Evolutionary conservation across 2,888 invertebrate species (phyloP).

Genomic region (Erebia aethiops): DNA sequence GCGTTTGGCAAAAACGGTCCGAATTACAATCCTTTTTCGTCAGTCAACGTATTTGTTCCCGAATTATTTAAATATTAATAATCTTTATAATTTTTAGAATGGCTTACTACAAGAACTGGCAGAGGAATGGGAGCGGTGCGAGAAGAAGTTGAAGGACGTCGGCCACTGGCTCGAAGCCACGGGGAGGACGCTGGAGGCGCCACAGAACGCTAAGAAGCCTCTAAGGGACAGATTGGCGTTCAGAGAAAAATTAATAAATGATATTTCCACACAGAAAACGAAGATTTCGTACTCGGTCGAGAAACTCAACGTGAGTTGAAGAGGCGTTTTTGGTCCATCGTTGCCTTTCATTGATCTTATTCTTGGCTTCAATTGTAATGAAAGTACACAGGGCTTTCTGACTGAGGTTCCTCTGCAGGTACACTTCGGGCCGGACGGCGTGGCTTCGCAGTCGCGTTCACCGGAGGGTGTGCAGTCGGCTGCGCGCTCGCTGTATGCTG

Average conservation of each 20-base stretch:
- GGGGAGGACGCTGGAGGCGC: constrained; percentile 88
- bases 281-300: constrained; percentile 95
- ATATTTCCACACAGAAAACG: constrained; percentile 94
- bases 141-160: constrained; percentile 95
- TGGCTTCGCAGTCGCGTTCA: constrained; percentile 89
- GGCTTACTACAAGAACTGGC: constrained; percentile 94
- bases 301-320: constrained; percentile 89
- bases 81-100: constrained; percentile 83
- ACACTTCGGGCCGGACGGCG: constrained; percentile 93
- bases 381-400: not conserved
- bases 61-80: not conserved
- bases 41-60: not conserved
- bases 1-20: constrained; percentile 92
- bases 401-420: constrained; percentile 79
- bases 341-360: not conserved
- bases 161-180: constrained; percentile 95
- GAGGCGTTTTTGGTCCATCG: not conserved
- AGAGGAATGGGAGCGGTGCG: constrained; percentile 98
- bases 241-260: constrained; percentile 93
- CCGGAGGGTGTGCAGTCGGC: constrained; percentile 87
- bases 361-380: no score
- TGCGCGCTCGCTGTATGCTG: constrained; percentile 86
- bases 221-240: constrained; percentile 93
- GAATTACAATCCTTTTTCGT: constrained; percentile 47
- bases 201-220: constrained; percentile 93